Base-by-base conservation (phyloP, 1,140 invertebrate species). In the Brachystomella parvula region DNA sequence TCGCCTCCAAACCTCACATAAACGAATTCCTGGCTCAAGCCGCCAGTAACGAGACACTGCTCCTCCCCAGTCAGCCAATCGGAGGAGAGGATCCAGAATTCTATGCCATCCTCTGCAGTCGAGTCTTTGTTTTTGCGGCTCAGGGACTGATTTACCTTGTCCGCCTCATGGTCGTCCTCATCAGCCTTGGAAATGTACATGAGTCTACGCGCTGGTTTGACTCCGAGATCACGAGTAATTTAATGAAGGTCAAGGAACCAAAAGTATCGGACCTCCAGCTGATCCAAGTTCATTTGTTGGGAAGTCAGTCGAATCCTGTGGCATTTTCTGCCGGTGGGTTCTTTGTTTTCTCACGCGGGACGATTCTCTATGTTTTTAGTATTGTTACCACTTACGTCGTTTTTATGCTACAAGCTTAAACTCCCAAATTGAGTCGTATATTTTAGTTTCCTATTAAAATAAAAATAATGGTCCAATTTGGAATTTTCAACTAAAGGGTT, bases 301-400 rank as follows among this genome's bases (percentile, higher is more conserved):
- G 62, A 28, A 64, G 49, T 29, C 47, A 62, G 28, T 21, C 21
- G 17, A 64, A 49, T 57, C 31, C n/a, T 1, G 47, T 28, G 15
- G 47, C 47, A 17, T 56, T 56, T 57, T 56, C 28, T 56, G 47
- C 67, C 3, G 71, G 65, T 12, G 71, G 71, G 47, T 69, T 69
- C 33, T 72, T 72, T 35, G 62, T 31, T 21, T 72, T 72, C 29
- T 62, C 61, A 9, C 30, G 67, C 33, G 35, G 47, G 3, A 66
- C 71, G 15, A 31, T 72, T 1, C 33, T 72, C 24, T 63, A 49
- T 26, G 65, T 66, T 29, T 62, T 72, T n/a, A 72, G 71, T 30
- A 68, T 67, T 21, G 68, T 72, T 47, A 72, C 61, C 15, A 72
- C 71, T 19, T 72, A 72, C 28, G 65, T 72, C 6, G 58, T 72